Base-by-base conservation (phyloP, 2,113 vertebrate species). In the Dipodomys stephensi region DNA sequence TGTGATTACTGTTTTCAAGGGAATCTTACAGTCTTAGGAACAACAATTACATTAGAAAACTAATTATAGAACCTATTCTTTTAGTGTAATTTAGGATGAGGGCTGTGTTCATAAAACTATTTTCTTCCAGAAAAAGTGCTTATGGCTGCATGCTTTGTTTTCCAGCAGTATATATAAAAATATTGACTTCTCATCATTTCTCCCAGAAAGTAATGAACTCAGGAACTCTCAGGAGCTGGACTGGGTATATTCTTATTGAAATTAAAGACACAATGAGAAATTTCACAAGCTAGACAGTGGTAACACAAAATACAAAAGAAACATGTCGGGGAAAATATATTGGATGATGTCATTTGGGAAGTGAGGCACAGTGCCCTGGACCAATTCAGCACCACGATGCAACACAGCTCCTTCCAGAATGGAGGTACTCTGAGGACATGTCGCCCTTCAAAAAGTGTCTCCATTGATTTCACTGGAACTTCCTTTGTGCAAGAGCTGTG, bases 51-150 rank as follows among this genome's bases (percentile, higher is more conserved):
- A 74, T 64, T 83, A 71, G 65, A 88, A 92, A 94, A 93, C 65
- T 93, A 84, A 96, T 96, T 93, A 94, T 71, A 83, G 74, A 64
- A 82, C 27, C 65, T 82, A 83, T 93, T 95, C 85, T 94, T 95
- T 93, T 3, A 28, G 68, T 72, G 68, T 68, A 93, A 92, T 88
- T 49, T 79, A 81, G 76, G 64, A 80, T 12, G 4, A 92, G 77
- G 16, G 90, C 90, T 96, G 69, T 79, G 53, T 62, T 97, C 88
- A n/a, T 95, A 88, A 96, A 97, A 96, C 67, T 85, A 93, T 92
- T 94, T 96, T 93, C 35, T 62, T 8, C 71, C 49, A 23, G 16
- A 30, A 39, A 73, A 77, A 90, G 8, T 77, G 39, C 20, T 91
- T 89, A 44, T 79, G 81, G 64, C 28, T 35, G 4, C 78, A 88